These are phyloP conservation scores for Aplysina aerophoba DNA, from an alignment of 37 sponge, comb jelly and placozoan species.

Conservation along the genomic window DNA sequence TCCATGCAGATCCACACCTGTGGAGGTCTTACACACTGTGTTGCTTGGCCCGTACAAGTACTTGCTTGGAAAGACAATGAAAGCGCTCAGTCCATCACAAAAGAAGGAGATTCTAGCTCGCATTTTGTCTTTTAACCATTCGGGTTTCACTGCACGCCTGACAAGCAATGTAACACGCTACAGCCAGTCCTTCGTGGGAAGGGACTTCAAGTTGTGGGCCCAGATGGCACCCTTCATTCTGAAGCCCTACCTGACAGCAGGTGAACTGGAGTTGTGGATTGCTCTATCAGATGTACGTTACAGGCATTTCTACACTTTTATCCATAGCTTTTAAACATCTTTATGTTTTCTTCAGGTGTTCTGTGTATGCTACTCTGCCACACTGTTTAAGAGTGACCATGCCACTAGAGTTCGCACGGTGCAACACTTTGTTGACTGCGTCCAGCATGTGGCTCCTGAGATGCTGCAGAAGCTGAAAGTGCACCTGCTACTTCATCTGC, in stretches of 20 bases:
- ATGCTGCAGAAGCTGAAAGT: slow-evolving; percentile 30
- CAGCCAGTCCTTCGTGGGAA: slow-evolving; percentile 41
- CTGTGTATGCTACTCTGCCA: background rate
- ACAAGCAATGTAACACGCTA: slow-evolving; percentile 20
- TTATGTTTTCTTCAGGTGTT: background rate
- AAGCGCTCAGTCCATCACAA: background rate
- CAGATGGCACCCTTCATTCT: slow-evolving; percentile 52
- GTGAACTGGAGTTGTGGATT: slow-evolving; percentile 25
- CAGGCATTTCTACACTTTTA: background rate
- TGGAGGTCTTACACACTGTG: slow-evolving; percentile 53
- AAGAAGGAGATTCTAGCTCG: slow-evolving; percentile 39
- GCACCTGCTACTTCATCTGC: slow-evolving; percentile 56
- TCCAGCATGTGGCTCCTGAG: slow-evolving; percentile 4
- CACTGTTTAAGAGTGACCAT: background rate
- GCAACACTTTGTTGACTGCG: slow-evolving; percentile 33
- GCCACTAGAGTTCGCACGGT: background rate
- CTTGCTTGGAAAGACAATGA: slow-evolving; percentile 34
- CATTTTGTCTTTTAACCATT: slow-evolving; percentile 20
- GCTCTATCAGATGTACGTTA: background rate
- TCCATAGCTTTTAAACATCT: background rate
- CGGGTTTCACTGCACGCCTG: slow-evolving; percentile 29
- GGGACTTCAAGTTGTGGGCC: slow-evolving; percentile 48
- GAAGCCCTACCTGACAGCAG: slow-evolving; percentile 22
- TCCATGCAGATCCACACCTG: slow-evolving; percentile 35
- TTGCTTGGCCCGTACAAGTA: slow-evolving; percentile 56